phyloP scores from a whole-genome alignment of 2,113 vertebrate genomes.

The Rhadina sibilatrix region DNA sequence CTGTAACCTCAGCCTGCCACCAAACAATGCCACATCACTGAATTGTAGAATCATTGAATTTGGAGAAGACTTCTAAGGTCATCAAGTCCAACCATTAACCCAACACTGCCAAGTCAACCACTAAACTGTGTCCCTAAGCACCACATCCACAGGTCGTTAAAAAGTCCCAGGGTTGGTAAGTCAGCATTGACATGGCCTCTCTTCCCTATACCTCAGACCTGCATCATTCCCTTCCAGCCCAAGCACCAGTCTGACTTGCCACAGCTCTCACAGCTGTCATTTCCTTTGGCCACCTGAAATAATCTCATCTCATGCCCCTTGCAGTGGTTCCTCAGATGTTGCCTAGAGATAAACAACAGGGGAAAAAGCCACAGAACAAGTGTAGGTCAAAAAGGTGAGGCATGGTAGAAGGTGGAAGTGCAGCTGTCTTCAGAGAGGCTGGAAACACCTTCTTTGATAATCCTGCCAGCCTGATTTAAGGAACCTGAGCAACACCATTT shows the following conservation, averaged over 20 bases:
- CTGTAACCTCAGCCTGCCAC: neutral
- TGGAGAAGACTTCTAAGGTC: neutral
- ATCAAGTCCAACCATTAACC: neutral
- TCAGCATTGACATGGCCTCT: rapidly evolving
- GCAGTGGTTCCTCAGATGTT: neutral
- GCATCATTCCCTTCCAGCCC: neutral
- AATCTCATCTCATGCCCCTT: neutral
- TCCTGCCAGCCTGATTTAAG: neutral
- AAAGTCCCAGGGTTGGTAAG: neutral
- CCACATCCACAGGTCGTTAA: neutral
- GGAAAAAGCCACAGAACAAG: neutral
- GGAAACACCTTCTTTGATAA: neutral
- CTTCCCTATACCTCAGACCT: rapidly evolving
- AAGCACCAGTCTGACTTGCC: neutral
- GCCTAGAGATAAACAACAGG: neutral
- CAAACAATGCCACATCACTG: neutral
- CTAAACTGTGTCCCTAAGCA: neutral
- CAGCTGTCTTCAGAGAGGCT: neutral
- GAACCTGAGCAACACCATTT: neutral
- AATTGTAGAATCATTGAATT: neutral
- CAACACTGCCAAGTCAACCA: neutral
- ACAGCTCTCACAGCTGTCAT: neutral
- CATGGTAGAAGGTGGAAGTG: neutral
- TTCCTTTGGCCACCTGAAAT: neutral
- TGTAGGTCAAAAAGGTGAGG: neutral